Evolutionary conservation across 2,113 vertebrate genomes (phyloP), one percentile per base, ranked within the genome.

Genomic region (Progne subis): DNA sequence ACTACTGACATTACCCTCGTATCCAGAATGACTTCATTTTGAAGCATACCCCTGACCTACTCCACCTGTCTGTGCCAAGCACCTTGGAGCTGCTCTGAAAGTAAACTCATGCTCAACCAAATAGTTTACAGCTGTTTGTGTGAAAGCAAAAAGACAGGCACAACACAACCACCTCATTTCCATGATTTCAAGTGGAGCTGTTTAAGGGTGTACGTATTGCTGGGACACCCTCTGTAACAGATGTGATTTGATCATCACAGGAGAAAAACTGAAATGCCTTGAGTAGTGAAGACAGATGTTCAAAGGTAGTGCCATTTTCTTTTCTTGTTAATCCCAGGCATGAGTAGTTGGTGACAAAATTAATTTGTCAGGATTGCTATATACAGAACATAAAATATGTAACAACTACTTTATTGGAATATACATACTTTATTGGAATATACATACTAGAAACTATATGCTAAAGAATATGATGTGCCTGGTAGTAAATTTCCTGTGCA

Each of bases 281-380:
- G 18, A 83, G 61, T 34, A 71, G 57, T 21, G 72, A 88, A 91
- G 57, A 95, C 23, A 82, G 75, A 85, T 39, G 12, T 61, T 85
- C 61, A 43, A 70, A 96, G 98, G 97, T 95, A 98, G 98, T 61
- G 97, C 98, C 81, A 96, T 98, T 95, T 98, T 99, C 92, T 98
- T 99, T 69, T 86, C 98, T 32, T 98, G 98, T 57, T 98, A 98
- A 47, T 98, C 98, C 80, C 98, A 94, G 78, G 98, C 95, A 94
- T 97, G 97, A 88, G 97, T 97, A 77, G 98, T 97, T 96, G 98
- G 93, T 98, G 98, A 97, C 55, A 98, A 98, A 98, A 99, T 98
- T 47, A 98, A 97, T 96, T 98, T 99, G 97, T 98, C 98, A 88
- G 99, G 95, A 91, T 98, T 98, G 82, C 98, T 99, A 71, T 75